These are phyloP conservation scores for Callopanchax toddi DNA, from an alignment of 2,113 vertebrate species.

Conservation along the genomic window DNA sequence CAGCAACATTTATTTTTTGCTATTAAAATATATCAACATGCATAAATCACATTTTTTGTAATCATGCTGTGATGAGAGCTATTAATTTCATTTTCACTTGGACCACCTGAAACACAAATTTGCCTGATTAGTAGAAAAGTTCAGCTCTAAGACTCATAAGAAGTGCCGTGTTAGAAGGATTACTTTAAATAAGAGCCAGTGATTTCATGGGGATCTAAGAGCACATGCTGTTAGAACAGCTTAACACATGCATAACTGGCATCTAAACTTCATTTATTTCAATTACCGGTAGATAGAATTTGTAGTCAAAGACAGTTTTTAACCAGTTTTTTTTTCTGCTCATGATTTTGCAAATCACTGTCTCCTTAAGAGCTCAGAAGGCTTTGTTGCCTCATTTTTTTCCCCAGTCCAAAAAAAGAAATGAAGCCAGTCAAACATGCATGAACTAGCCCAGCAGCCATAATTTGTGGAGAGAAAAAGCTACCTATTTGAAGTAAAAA, in stretches of 20 bases:
- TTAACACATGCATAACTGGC: neutral
- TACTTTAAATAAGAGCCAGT: constrained; percentile 11
- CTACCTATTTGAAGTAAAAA: constrained; percentile 9
- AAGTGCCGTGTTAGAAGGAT: neutral
- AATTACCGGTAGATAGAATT: constrained; percentile 3
- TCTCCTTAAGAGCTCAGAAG: neutral
- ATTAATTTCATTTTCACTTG: too few relatives aligned
- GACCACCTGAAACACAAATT: neutral
- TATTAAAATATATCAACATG: too few relatives aligned
- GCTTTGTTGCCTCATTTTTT: neutral
- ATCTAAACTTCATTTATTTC: constrained; percentile 8
- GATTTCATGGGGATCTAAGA: constrained; percentile 7
- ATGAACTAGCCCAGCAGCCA: constrained; percentile 8
- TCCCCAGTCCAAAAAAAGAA: constrained; percentile 16
- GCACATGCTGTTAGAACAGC: neutral
- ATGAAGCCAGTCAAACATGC: constrained; percentile 23
- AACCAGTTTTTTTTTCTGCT: too few relatives aligned
- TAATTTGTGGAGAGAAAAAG: constrained; percentile 9
- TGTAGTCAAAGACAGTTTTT: neutral
- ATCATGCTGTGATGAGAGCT: too few relatives aligned
- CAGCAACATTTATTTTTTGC: too few relatives aligned
- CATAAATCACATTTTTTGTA: too few relatives aligned
- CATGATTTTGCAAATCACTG: constrained; percentile 4
- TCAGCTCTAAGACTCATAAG: neutral
- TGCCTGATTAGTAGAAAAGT: neutral